Evolutionary conservation across 2,797 vertebrate genomes (phyloP).

Genomic region (Aselliscus stoliczkanus): DNA sequence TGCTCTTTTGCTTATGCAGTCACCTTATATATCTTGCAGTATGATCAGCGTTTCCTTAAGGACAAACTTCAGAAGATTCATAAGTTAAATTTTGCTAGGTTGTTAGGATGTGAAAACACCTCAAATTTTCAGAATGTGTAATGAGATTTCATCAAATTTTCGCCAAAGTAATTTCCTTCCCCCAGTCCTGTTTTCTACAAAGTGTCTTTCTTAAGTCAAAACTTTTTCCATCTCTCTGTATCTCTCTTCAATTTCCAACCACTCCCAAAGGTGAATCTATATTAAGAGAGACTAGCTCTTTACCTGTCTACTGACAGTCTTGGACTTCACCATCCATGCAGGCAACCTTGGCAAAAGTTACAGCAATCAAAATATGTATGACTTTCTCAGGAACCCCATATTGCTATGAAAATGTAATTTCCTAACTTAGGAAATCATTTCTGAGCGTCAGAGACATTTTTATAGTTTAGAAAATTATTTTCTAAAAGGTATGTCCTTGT

Average conservation of each 20-base stretch:
- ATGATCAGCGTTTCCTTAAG: constrained; percentile 7
- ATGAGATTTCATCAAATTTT: constrained; percentile 1
- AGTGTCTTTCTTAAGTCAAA: constrained; percentile 34
- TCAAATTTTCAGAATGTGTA: constrained; percentile 27
- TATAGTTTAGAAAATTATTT: not conserved
- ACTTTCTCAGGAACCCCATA: not conserved
- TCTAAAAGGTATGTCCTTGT: not conserved
- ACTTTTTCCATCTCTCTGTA: constrained; percentile 19
- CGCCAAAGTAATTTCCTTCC: not conserved
- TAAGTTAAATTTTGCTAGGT: constrained; percentile 27
- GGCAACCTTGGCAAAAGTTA: constrained; percentile 34
- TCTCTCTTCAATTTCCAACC: constrained; percentile 37
- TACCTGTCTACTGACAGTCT: not conserved
- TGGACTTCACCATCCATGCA: not conserved
- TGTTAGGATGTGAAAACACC: constrained; percentile 17
- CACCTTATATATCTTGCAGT: not conserved
- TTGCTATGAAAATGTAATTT: not conserved
- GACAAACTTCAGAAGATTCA: not conserved
- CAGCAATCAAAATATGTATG: not conserved
- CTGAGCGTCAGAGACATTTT: not conserved
- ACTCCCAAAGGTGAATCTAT: not conserved
- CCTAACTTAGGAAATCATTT: not conserved
- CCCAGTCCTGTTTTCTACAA: constrained; percentile 2
- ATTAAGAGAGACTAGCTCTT: constrained; percentile 39
- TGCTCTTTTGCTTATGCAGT: constrained; percentile 40